These are phyloP conservation scores for Hipposideros armiger DNA, from an alignment of 2,113 vertebrate genomes.

Conservation along the genomic window DNA sequence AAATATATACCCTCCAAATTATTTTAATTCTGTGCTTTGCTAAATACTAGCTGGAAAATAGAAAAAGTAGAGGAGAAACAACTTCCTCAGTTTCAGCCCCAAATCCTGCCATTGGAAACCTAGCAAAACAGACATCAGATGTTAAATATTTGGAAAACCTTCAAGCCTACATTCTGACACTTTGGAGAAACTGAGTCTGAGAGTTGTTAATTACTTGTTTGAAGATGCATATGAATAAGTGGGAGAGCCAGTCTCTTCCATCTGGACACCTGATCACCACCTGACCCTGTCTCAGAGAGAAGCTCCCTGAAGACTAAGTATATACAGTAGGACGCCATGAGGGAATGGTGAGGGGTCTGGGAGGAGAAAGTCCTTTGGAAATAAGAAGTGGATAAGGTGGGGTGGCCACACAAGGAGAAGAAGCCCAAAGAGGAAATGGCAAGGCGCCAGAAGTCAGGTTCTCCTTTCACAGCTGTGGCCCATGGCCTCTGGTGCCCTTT, in stretches of 20 bases:
- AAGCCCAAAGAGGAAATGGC: neutral
- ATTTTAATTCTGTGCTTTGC: conserved; percentile 4
- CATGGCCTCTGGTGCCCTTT: conserved; percentile 38
- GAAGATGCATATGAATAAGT: neutral
- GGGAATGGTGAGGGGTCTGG: fast-evolving
- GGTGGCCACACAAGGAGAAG: neutral
- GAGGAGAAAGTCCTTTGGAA: conserved; percentile 44
- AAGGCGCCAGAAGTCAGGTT: neutral
- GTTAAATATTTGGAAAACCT: neutral
- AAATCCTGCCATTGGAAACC: neutral
- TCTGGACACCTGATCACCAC: neutral
- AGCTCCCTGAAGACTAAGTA: too few relatives aligned
- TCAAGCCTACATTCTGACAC: neutral
- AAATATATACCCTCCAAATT: neutral
- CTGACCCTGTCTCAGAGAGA: neutral
- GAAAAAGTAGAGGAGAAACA: neutral
- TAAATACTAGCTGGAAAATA: conserved; percentile 17
- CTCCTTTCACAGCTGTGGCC: conserved; percentile 47
- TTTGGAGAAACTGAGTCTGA: neutral
- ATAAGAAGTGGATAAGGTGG: conserved; percentile 36
- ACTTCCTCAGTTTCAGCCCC: neutral
- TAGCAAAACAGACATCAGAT: neutral
- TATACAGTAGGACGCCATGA: fast-evolving
- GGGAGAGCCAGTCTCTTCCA: neutral
- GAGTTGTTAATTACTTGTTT: neutral